Percentiles rank a stretch among this genome's conserved stretches.
phyloP scores from a whole-genome alignment of 2,888 invertebrate species.

The Hydraecia micacea region DNA sequence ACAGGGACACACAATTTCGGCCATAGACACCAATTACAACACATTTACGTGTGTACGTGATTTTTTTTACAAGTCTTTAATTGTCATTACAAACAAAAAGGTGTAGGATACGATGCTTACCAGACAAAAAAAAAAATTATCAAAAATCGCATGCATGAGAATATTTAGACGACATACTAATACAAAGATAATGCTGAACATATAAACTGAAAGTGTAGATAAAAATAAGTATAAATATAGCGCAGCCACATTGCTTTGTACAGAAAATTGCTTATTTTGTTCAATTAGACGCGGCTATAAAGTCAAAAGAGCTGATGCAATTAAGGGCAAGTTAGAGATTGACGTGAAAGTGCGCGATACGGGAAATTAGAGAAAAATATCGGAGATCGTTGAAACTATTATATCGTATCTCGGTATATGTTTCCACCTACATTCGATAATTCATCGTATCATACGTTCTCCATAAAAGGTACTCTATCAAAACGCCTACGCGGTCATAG shows the following conservation, averaged over 20 bases:
- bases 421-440: conserved; percentile 57
- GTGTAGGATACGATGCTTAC: not conserved
- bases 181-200: conserved; percentile 8
- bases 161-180: conserved; percentile 18
- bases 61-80: conserved; percentile 49
- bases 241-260: conserved; percentile 30
- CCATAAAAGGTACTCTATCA: conserved; percentile 55
- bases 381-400: conserved; percentile 52
- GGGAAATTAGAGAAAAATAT: conserved; percentile 56
- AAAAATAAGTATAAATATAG: conserved; percentile 16
- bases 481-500: conserved; percentile 53
- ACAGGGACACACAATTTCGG: conserved; percentile 49
- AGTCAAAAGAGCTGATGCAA: conserved; percentile 44
- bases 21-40: conserved; percentile 48
- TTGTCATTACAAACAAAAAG: not conserved
- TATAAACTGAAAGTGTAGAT: conserved; percentile 31
- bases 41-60: conserved; percentile 40
- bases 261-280: conserved; percentile 30
- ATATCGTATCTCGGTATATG: conserved; percentile 50
- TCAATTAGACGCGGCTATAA: conserved; percentile 39
- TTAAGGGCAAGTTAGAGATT: conserved; percentile 59
- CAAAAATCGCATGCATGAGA: not conserved
- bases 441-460: conserved; percentile 48
- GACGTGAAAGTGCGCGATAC: conserved; percentile 59
- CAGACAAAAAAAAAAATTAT: conserved; percentile 5